A percentile compares a stretch with the other conserved stretches of the same genome.
phyloP scores from a whole-genome alignment of 2,888 invertebrate species.

The Nomada fucata region DNA sequence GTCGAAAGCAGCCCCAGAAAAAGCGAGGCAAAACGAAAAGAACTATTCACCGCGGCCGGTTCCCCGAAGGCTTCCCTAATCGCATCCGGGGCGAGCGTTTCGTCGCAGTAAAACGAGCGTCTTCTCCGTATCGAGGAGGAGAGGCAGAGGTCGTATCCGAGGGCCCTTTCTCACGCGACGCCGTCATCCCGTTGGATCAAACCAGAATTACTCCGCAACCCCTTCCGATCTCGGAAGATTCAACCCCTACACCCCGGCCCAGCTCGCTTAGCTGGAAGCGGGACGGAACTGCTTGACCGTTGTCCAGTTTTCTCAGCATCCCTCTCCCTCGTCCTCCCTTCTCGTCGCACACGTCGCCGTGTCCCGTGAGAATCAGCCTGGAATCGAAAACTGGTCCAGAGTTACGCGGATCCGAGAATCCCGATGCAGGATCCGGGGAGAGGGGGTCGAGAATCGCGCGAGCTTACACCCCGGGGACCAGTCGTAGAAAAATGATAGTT shows the following conservation, averaged over 20 bases:
- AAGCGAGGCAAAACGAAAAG: neutral
- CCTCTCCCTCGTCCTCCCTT: slow-evolving; percentile 46
- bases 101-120: slow-evolving; percentile 21
- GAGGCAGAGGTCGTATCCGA: slow-evolving; percentile 79
- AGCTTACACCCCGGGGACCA: slow-evolving; percentile 17
- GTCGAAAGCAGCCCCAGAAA: neutral
- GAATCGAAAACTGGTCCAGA: slow-evolving; percentile 82
- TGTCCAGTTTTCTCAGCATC: slow-evolving; percentile 83
- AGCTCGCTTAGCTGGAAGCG: slow-evolving; percentile 48
- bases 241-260: slow-evolving; percentile 65
- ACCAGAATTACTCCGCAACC: slow-evolving; percentile 82
- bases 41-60: neutral
- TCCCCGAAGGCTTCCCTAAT: slow-evolving; percentile 16
- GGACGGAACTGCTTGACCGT: slow-evolving; percentile 79
- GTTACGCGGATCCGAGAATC: slow-evolving; percentile 72
- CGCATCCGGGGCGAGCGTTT: slow-evolving; percentile 35
- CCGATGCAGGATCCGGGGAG: slow-evolving; percentile 49
- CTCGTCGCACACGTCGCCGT: neutral
- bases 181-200: slow-evolving; percentile 79
- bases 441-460: slow-evolving; percentile 21
- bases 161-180: slow-evolving; percentile 83
- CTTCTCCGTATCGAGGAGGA: slow-evolving; percentile 19
- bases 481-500: slow-evolving; percentile 39
- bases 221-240: slow-evolving; percentile 82
- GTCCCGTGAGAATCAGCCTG: slow-evolving; percentile 75